Conservation (phyloP, 2,113 vertebrate genomes). For the Ctenodactylus gundi region DNA sequence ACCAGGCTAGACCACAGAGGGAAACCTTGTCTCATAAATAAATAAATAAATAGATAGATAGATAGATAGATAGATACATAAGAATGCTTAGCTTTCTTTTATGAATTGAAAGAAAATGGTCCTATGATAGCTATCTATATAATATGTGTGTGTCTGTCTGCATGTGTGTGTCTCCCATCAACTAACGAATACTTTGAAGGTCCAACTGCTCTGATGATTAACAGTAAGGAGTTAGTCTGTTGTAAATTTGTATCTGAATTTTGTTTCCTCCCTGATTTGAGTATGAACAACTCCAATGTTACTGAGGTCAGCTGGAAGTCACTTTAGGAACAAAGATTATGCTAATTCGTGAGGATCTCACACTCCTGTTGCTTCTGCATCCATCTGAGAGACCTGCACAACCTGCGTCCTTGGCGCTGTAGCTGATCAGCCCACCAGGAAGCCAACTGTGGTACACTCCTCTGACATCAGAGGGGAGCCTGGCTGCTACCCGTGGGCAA, state of each 20-base stretch:
- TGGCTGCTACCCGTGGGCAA: conserved; percentile 81
- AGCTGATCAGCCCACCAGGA: conserved; percentile 58
- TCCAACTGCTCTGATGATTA: background rate
- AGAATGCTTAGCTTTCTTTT: background rate
- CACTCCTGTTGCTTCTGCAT: background rate
- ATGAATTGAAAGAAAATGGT: background rate
- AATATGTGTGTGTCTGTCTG: background rate
- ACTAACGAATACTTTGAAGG: no score
- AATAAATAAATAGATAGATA: no score
- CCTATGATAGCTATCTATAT: background rate
- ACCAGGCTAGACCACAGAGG: no score
- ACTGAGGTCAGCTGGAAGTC: background rate
- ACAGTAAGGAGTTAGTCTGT: background rate
- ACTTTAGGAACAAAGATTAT: background rate
- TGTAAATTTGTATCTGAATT: background rate
- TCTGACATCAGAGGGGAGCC: conserved; percentile 80
- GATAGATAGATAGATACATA: no score
- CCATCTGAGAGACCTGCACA: conserved; percentile 19
- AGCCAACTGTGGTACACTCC: conserved; percentile 81
- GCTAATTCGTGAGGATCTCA: background rate
- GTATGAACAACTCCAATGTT: background rate
- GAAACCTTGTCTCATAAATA: no score
- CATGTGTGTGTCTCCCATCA: no score
- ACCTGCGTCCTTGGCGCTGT: conserved; percentile 60
- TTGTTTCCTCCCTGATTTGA: background rate